Base-by-base conservation (phyloP, 2,113 vertebrate genomes). In the Chelonoidis abingdonii region DNA sequence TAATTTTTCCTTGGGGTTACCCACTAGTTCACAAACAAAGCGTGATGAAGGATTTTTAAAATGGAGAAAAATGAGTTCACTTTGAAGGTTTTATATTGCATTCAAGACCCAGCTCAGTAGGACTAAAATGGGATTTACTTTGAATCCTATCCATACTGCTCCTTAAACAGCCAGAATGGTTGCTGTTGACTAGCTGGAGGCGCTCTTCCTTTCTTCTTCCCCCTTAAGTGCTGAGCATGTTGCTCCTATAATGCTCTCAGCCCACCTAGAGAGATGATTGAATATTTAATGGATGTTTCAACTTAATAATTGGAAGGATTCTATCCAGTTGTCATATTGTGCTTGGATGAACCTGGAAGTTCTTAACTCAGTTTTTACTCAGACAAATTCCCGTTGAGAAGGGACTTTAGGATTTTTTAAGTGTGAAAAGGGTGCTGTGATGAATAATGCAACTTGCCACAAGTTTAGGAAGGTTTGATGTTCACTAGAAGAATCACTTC, bases 231-330 rank as follows among this genome's bases (percentile, higher is more conserved):
- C 88, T 0, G 87, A 83, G 89, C 35, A 7, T 0, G 84, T 57
- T 80, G 78, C 38, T 84, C 78, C 31, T 57, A 80, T 80, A 88
- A 53, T 12, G 31, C 35, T 38, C 38, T 92, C 80, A 31, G 38
- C 50, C 78, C n/a, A 59, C 94, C 80, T 44, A 85, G 88, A 72
- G 69, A 75, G 54, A 79, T 85, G 72, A 88, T 29, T 84, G 52
- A 47, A 84, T 65, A 89, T 29, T 49, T 41, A 93, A n/a, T 50
- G 31, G 14, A 29, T 57, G 35, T 53, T 14, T 53, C 44, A 85
- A 84, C 88, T 24, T 44, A 95, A 92, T 56, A 94, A 90, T 27
- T 44, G 31, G 78, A 87, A 62, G 13, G n/a, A 86, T 90, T 90
- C 35, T 53, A 87, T 75, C 59, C 19, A 22, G 29, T 38, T 87